These are phyloP conservation scores for Penaeus chinensis DNA, from an alignment of 1,140 invertebrate species.

Conservation along the genomic window DNA sequence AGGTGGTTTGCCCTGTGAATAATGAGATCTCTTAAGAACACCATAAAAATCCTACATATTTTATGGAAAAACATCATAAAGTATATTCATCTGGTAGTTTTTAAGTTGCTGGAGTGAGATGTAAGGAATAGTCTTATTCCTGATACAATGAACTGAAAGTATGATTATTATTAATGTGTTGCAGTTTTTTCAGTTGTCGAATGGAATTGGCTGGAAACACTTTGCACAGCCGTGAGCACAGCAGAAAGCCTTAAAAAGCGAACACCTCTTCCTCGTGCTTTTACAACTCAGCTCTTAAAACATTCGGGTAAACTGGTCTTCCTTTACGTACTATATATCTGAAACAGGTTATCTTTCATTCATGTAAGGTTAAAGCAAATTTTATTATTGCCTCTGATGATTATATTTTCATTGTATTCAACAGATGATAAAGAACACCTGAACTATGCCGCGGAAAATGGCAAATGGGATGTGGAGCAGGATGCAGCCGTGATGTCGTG, in stretches of 20 bases:
- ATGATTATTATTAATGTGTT: too few relatives aligned
- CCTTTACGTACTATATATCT: constrained; percentile 66
- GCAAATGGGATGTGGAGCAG: constrained; percentile 67
- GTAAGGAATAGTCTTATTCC: too few relatives aligned
- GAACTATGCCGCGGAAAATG: constrained; percentile 41
- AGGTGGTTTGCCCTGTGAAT: background rate
- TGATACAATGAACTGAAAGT: too few relatives aligned
- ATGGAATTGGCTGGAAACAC: constrained; percentile 75
- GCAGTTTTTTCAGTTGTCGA: constrained; percentile 68
- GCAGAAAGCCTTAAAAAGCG: constrained; percentile 72
- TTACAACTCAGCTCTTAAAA: constrained; percentile 40
- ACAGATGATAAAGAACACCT: constrained; percentile 59
- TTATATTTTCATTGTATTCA: too few relatives aligned
- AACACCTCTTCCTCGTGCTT: constrained; percentile 58
- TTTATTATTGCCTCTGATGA: too few relatives aligned
- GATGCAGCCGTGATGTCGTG: constrained; percentile 77
- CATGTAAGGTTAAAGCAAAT: too few relatives aligned
- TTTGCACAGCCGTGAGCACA: constrained; percentile 72
- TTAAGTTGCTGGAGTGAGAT: too few relatives aligned
- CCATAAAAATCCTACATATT: background rate
- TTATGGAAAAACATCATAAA: background rate
- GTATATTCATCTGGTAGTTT: too few relatives aligned
- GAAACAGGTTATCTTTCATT: too few relatives aligned
- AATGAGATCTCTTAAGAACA: background rate
- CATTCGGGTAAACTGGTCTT: constrained; percentile 27